Evolutionary conservation across 2,113 vertebrate genomes (phyloP).

Genomic region (Ctenodactylus gundi): DNA sequence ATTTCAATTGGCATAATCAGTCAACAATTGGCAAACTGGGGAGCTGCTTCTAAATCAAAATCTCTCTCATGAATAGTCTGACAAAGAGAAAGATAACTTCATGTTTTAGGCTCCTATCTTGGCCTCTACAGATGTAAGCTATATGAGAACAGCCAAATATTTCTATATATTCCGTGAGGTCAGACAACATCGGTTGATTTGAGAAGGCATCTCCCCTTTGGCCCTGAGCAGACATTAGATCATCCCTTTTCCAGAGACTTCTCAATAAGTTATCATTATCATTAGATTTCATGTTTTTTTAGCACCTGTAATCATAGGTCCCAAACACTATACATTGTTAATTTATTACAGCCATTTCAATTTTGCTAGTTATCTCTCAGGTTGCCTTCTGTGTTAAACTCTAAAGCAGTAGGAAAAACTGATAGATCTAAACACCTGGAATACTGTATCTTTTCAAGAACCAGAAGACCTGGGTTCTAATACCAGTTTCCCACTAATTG

Average conservation of each 20-base stretch:
- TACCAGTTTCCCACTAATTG: background rate
- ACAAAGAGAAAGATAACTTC: background rate
- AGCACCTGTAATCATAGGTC: constrained; percentile 55
- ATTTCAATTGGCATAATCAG: background rate
- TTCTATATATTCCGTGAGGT: background rate
- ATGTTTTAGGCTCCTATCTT: background rate
- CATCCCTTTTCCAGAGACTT: constrained; percentile 35
- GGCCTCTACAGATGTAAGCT: background rate
- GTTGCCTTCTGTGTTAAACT: background rate
- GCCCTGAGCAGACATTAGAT: background rate
- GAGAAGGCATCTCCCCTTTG: background rate
- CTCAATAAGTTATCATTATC: constrained; percentile 45
- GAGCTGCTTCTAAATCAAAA: constrained; percentile 2
- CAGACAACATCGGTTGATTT: background rate
- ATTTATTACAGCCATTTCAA: constrained; percentile 64
- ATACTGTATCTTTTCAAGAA: background rate
- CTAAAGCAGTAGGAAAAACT: constrained; percentile 4
- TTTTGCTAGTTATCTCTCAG: constrained; percentile 53
- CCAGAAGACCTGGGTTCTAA: background rate
- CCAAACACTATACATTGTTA: constrained; percentile 35
- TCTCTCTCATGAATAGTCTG: background rate
- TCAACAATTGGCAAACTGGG: background rate
- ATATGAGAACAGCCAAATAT: background rate
- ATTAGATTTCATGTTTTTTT: constrained; percentile 57
- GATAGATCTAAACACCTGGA: background rate